These are phyloP conservation scores for Agriopis leucophaearia DNA, from an alignment of 2,888 invertebrate species.

Conservation along the genomic window DNA sequence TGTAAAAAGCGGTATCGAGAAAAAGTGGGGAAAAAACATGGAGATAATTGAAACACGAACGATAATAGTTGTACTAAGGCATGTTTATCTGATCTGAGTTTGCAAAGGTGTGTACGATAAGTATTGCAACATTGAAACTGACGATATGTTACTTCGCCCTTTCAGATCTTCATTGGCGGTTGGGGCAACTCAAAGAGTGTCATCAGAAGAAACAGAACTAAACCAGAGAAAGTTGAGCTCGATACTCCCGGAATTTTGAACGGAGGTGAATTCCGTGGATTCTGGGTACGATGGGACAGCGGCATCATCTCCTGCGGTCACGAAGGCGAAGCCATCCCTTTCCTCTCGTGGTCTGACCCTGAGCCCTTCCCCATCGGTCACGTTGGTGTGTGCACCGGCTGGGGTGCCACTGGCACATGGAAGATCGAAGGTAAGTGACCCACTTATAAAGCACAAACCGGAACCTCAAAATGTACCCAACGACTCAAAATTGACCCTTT, in stretches of 20 bases:
- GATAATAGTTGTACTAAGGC: no score
- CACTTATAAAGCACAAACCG: neutral
- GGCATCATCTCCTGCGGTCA: constrained; percentile 90
- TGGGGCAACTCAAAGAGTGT: constrained; percentile 95
- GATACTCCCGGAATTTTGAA: constrained; percentile 91
- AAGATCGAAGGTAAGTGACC: constrained; percentile 89
- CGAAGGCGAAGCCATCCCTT: constrained; percentile 90
- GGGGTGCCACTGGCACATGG: constrained; percentile 94
- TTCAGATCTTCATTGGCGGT: constrained; percentile 93
- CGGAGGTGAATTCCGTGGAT: constrained; percentile 91
- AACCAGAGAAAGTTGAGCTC: constrained; percentile 90
- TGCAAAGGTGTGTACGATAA: no score
- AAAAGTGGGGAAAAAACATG: no score
- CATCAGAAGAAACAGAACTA: constrained; percentile 91
- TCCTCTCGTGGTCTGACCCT: constrained; percentile 90
- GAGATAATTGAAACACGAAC: no score
- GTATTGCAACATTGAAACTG: neutral
- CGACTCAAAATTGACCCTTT: constrained; percentile 62
- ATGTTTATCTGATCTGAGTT: no score
- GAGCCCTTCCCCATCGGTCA: constrained; percentile 90
- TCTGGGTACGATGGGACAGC: constrained; percentile 94
- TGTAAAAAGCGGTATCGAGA: no score
- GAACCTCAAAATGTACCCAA: constrained; percentile 81
- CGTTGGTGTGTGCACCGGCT: constrained; percentile 94
- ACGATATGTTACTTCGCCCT: neutral